Base-by-base conservation (phyloP, 2,113 vertebrate genomes). In the Pomatorhinus ruficollis region DNA sequence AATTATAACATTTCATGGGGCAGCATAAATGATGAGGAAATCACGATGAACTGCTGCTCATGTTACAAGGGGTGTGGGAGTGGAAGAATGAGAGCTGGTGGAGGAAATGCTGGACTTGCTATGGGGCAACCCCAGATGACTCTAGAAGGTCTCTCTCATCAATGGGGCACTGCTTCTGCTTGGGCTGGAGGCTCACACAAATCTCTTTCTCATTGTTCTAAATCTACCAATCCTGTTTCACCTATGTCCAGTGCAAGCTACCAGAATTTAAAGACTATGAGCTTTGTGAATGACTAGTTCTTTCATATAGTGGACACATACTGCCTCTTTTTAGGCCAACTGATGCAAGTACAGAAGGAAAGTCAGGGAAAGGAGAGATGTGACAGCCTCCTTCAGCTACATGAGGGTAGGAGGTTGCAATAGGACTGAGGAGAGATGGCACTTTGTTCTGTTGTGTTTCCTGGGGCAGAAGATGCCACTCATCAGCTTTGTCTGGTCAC, bases 321-420 rank as follows among this genome's bases (percentile, higher is more conserved):
- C 21, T 42, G 17, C 60, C 68, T 71, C 6, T 35, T 84, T 81
- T 65, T 60, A 72, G 68, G 50, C 11, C 65, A 72, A 1, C 25
- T 74, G 23, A 3, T 78, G 8, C 11, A 57, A 69, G 31, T 61
- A 15, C 22, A 65, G 35, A 19, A 20, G 20, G 16, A 64, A n/a
- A 0, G 0, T 24, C 5, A 6, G 17, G 45, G 40, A 74, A 52
- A 20, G 27, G 76, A 60, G 53, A 88, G 14, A 8, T 56, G 44
- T 9, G 6, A 28, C 68, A 61, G 37, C 18, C 6, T 72, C 24
- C 59, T 76, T 68, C 49, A 85, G 33, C 15, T 61, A 5, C 27
- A 23, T 0, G 0, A 44, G 18, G 5, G 27, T 31, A 52, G 68
- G 24, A 86, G 33, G 2, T 17, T 59, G 23, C n/a, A 78, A 0